Evolutionary conservation across 2,797 vertebrate species (phyloP).

Genomic region (Forpus xanthops): DNA sequence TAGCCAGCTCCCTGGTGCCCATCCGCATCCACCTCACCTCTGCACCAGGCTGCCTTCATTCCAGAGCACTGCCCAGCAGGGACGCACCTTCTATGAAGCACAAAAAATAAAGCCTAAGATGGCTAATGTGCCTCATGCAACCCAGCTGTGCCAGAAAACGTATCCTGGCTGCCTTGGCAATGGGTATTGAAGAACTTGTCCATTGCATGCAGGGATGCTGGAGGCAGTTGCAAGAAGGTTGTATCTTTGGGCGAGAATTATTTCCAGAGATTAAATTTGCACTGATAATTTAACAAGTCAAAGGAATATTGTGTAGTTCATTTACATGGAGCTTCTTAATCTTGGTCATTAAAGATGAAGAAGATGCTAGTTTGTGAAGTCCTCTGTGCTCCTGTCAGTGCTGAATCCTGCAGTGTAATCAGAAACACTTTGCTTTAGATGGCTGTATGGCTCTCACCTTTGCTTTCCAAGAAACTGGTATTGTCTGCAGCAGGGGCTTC

Average conservation of each 20-base stretch:
- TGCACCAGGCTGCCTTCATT: not conserved
- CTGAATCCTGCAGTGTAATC: not conserved
- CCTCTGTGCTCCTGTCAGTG: not conserved
- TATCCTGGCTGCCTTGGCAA: not conserved
- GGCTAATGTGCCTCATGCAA: not conserved
- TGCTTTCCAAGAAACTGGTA: not conserved
- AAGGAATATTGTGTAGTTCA: not conserved
- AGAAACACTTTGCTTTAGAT: not conserved
- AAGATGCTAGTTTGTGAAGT: not conserved
- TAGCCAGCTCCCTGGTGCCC: not conserved
- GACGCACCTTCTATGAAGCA: not conserved
- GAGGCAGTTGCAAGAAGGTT: not conserved
- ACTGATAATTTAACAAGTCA: not conserved
- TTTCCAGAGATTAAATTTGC: not conserved
- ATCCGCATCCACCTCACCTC: not conserved
- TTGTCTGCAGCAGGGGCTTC: not conserved
- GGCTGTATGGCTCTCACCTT: not conserved
- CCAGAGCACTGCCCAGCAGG: not conserved
- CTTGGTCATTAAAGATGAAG: not conserved
- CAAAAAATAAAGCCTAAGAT: not conserved
- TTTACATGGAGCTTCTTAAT: not conserved
- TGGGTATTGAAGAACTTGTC: not conserved
- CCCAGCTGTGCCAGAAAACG: not conserved
- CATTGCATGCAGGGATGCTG: rapidly evolving
- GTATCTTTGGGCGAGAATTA: not conserved